A percentile compares a stretch with the other conserved stretches of the same genome.
Conservation (phyloP, 1,140 invertebrate species). For the Battus philenor region DNA sequence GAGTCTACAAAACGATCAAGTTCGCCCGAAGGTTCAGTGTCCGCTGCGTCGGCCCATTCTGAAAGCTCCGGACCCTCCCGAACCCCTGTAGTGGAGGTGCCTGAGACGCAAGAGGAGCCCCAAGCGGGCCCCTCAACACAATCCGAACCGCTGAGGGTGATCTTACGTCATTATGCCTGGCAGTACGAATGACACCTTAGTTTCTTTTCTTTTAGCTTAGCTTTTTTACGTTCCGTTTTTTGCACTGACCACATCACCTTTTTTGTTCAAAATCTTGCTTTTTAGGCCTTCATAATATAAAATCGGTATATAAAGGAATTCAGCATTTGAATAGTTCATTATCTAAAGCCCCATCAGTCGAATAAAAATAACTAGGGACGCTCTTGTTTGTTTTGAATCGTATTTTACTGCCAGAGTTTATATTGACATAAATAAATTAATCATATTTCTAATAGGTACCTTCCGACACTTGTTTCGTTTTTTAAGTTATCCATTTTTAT, state of each 20-base stretch:
- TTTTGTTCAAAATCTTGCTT: slow-evolving; percentile 30
- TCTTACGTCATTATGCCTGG: slow-evolving; percentile 68
- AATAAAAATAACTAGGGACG: slow-evolving; percentile 1
- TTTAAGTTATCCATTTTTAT: slow-evolving; percentile 2
- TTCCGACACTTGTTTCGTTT: too few species aligned
- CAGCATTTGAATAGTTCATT: slow-evolving; percentile 57
- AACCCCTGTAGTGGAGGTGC: slow-evolving; percentile 27
- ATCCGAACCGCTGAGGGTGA: slow-evolving; percentile 62
- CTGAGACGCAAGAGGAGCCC: slow-evolving; percentile 38
- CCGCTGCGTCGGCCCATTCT: slow-evolving; percentile 32
- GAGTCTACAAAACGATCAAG: slow-evolving; percentile 38
- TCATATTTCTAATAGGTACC: too few species aligned
- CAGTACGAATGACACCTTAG: slow-evolving; percentile 72
- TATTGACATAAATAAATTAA: too few species aligned
- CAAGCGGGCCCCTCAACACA: slow-evolving; percentile 49
- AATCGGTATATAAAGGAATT: slow-evolving; percentile 59
- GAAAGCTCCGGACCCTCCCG: slow-evolving; percentile 35
- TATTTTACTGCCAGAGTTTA: too few species aligned
- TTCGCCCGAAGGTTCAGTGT: slow-evolving; percentile 36
- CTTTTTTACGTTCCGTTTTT: slow-evolving; percentile 48
- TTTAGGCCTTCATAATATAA: slow-evolving; percentile 28
- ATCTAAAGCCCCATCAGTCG: slow-evolving; percentile 18
- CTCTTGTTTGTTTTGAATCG: not conserved
- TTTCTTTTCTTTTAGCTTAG: slow-evolving; percentile 64
- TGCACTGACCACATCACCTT: slow-evolving; percentile 43